Percentiles rank a stretch among this genome's conserved stretches.
Conservation (phyloP, 1,140 invertebrate genomes). For the Drosophila watanabei region DNA sequence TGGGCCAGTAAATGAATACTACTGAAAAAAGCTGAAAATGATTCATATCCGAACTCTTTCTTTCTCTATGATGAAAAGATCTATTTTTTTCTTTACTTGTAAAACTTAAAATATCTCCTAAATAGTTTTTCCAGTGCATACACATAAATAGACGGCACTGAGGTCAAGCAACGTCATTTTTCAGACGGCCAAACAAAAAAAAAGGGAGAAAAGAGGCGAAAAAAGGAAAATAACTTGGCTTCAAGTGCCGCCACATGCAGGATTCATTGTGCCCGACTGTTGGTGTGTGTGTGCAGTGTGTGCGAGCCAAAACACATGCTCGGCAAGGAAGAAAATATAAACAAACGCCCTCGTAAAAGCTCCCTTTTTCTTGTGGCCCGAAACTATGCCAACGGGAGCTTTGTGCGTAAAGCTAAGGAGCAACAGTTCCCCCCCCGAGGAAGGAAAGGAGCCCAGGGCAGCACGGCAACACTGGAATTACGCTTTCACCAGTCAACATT, state of each 20-base stretch:
- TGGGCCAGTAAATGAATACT: no score
- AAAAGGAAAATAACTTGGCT: conserved; percentile 37
- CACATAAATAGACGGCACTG: conserved; percentile 40
- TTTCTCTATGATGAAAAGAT: no score
- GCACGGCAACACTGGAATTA: conserved; percentile 69
- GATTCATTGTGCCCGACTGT: conserved; percentile 19
- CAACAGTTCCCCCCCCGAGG: conserved; percentile 65
- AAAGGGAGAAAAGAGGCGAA: conserved; percentile 6
- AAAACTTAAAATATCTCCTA: background rate
- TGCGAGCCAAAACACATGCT: conserved; percentile 68
- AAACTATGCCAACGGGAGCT: conserved; percentile 77
- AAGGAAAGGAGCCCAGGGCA: conserved; percentile 11
- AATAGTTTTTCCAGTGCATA: background rate
- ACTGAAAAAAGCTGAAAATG: no score
- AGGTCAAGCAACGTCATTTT: conserved; percentile 79
- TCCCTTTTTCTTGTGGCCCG: conserved; percentile 31
- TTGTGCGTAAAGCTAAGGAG: conserved; percentile 72
- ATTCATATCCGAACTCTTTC: no score
- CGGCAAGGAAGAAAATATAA: conserved; percentile 70
- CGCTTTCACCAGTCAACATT: conserved; percentile 1
- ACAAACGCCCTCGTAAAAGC: conserved; percentile 81
- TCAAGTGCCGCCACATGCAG: conserved; percentile 58
- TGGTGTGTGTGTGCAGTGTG: conserved; percentile 20
- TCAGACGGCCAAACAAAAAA: conserved; percentile 63
- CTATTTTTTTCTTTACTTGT: no score